Conservation (phyloP, 2,113 vertebrate species). For the Rhizomys pruinosus region DNA sequence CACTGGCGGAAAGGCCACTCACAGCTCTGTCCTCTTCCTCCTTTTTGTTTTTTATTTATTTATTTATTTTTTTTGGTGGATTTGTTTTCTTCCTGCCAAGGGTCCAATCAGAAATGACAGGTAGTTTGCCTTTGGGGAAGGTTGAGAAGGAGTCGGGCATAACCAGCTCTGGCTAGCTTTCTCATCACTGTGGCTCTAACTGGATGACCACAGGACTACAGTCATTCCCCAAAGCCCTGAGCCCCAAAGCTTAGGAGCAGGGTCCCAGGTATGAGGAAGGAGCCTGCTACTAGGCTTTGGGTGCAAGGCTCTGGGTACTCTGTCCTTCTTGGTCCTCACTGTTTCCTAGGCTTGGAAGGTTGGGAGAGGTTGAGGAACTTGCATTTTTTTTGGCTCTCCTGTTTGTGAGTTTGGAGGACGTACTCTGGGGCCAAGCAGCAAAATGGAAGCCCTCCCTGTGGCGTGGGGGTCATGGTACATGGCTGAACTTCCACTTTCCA, state of each 20-base stretch:
- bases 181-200: not conserved
- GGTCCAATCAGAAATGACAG: slow-evolving; percentile 13
- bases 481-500: not conserved
- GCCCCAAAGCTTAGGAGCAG: not conserved
- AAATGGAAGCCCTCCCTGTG: not conserved
- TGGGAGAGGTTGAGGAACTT: not conserved
- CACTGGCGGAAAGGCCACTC: slow-evolving; percentile 34
- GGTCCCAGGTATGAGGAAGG: not conserved
- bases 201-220: not conserved
- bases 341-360: not conserved
- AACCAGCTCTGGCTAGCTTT: slow-evolving; percentile 27
- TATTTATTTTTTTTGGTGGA: slow-evolving; percentile 51
- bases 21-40: not conserved
- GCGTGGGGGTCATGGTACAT: not conserved
- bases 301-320: not conserved
- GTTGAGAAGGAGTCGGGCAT: not conserved
- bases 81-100: slow-evolving; percentile 55
- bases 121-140: slow-evolving; percentile 35
- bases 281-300: not conserved
- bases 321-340: not conserved
- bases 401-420: not conserved
- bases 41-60: not conserved
- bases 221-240: not conserved
- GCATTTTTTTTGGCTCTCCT: not conserved
- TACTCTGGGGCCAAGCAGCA: not conserved